These are phyloP conservation scores for Sarcophaga bullata DNA, from an alignment of 1,140 invertebrate species.

Conservation along the genomic window DNA sequence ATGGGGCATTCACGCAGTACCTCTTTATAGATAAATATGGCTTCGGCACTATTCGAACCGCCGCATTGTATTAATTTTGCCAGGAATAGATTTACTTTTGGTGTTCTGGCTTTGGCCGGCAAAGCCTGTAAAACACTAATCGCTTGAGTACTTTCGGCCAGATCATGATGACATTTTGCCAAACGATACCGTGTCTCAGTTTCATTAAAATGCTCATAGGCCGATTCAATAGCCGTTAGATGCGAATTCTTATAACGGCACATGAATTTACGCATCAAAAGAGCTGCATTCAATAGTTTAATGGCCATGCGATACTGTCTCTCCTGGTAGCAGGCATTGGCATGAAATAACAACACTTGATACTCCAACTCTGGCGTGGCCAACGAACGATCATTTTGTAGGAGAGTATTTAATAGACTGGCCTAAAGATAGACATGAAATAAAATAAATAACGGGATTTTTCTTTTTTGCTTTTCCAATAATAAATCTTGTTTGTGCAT, in stretches of 20 bases:
- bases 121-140: conserved; percentile 75
- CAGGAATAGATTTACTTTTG: conserved; percentile 78
- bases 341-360: conserved; percentile 54
- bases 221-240: conserved; percentile 53
- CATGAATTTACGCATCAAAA: conserved; percentile 53
- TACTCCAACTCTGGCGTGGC: conserved; percentile 59
- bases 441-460: not conserved
- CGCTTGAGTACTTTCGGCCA: conserved; percentile 74
- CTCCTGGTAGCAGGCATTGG: conserved; percentile 53
- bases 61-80: conserved; percentile 75
- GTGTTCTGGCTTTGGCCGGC: conserved; percentile 74
- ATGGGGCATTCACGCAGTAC: conserved; percentile 80
- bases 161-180: conserved; percentile 73
- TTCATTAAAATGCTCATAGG: conserved; percentile 67
- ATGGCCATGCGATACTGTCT: conserved; percentile 49
- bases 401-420: conserved; percentile 52
- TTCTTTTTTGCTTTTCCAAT: not conserved
- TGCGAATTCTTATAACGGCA: conserved; percentile 51
- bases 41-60: conserved; percentile 75
- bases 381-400: conserved; percentile 57
- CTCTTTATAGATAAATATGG: conserved; percentile 79
- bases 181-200: conserved; percentile 79
- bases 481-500: not conserved
- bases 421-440: conserved; percentile 49
- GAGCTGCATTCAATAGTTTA: conserved; percentile 48